Evolutionary conservation across 2,888 invertebrate species (phyloP), one percentile per base, ranked within the genome.

Genomic region (Neoitamus cyanurus): DNA sequence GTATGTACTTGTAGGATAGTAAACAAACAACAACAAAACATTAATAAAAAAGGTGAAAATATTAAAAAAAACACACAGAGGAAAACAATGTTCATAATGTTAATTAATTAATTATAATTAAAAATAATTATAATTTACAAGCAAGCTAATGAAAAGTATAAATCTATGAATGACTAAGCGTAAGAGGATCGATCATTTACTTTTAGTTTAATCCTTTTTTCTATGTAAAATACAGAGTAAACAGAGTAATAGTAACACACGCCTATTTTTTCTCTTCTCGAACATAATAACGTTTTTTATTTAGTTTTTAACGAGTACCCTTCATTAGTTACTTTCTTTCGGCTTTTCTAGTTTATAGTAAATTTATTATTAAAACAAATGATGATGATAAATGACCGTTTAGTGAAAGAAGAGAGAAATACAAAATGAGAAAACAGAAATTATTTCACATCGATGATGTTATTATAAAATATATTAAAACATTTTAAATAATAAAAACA

Each of bases 361-460:
- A 82, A 82, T 68, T 82, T 68, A 80, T 80, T 80, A 80, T 80
- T 58, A 80, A 15, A 58, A 68, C 46, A 73, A 73, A n/a, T n/a
- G 30, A 78, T 31, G 48, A 80, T 68, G 80, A 80, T 68, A 80
- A 68, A 58, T 68, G 36, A 80, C 36, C 31, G 37, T 70, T 48
- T 46, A 80, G 25, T 42, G 69, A 83, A 37, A 48, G 34, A 83
- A 31, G 34, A 73, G 37, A 70, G 48, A 83, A 83, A 37, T 72
- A 48, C 70, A 83, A 83, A 48, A 80, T 48, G 58, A 80, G 37
- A 72, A 73, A 73, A 83, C 73, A 73, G 37, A 70, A 83, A 75
- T 73, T 83, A 73, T 73, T 83, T 83, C 83, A 75, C 83, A 83
- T 83, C 83, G 83, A 83, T 58, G 83, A 83, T 83, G 83, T 83